These are phyloP conservation scores for Odontothrips loti DNA, from an alignment of 2,888 invertebrate genomes.

Conservation along the genomic window DNA sequence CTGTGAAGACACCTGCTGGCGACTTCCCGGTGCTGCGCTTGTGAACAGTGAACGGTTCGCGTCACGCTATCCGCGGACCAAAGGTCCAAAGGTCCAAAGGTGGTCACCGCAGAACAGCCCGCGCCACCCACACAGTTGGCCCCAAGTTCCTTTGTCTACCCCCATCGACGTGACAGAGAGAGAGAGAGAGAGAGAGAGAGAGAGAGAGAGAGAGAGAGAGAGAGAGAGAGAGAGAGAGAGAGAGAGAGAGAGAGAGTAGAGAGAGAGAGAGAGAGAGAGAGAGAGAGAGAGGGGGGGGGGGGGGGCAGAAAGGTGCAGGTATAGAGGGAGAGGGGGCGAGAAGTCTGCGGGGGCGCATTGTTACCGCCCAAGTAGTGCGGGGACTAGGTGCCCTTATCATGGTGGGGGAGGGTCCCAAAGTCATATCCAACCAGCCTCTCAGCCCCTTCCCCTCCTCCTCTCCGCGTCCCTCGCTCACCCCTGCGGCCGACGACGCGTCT, in stretches of 20 bases:
- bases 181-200: no score
- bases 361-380: slow-evolving; percentile 17
- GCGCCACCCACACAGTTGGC: no score
- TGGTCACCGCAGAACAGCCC: no score
- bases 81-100: no score
- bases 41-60: no score
- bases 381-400: slow-evolving; percentile 18
- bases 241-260: not conserved
- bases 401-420: not conserved
- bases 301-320: not conserved
- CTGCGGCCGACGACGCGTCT: no score
- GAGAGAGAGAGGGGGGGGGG: not conserved
- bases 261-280: not conserved
- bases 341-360: not conserved
- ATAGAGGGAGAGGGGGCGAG: not conserved
- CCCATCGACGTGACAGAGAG: no score
- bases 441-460: not conserved
- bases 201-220: no score
- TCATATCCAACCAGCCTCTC: slow-evolving; percentile 9
- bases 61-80: no score
- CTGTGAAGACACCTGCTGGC: no score
- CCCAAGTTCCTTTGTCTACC: no score
- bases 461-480: not conserved
- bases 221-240: not conserved
- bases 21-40: no score